Evolutionary conservation across 1,140 invertebrate genomes (phyloP), one percentile per base, ranked within the genome.

Genomic region (Chironomus tepperi): DNA sequence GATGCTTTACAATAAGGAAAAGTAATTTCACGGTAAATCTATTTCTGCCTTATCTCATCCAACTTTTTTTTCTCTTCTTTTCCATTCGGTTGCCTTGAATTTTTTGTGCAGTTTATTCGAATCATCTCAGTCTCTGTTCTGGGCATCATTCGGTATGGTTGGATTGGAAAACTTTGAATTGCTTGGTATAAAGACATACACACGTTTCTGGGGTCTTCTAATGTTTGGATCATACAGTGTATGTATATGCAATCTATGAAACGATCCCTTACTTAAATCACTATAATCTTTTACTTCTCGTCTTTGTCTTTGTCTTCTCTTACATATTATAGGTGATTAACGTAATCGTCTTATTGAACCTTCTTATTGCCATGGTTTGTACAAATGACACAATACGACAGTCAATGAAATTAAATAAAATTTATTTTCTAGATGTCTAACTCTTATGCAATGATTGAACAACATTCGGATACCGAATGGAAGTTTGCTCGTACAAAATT

Each of bases 401-500:
- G 2, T 57, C n/a, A 67, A 7, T 67, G 7, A 7, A 18, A 18
- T 57, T 57, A 57, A 57, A 10, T 57, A 57, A 57, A 18, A 70
- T 70, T 18, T 21, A 19, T 19, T 70, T 70, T 70, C 9, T 70
- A 70, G 65, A 94, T 95, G 91, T 93, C 91, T 77, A 95, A 93
- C 83, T 94, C 93, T 7, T 95, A 93, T 80, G 88, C 92, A 57
- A 86, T 90, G 77, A 95, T 95, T 79, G 84, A 85, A 91, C 89
- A 92, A 82, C 91, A 93, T 79, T 89, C 92, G 0, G 93, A 95
- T 79, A 90, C 89, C 0, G 93, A 95, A 83, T 96, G 94, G 94
- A 96, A 96, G 83, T 96, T 96, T 81, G 94, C 94, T 0, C 83
- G 94, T 73, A 92, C 90, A 42, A 93, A 92, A 81, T 80, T 96